A percentile compares a stretch with the other conserved stretches of the same genome.
These are phyloP conservation scores for Dipus sagitta DNA, from an alignment of 2,797 vertebrate species.

Conservation along the genomic window DNA sequence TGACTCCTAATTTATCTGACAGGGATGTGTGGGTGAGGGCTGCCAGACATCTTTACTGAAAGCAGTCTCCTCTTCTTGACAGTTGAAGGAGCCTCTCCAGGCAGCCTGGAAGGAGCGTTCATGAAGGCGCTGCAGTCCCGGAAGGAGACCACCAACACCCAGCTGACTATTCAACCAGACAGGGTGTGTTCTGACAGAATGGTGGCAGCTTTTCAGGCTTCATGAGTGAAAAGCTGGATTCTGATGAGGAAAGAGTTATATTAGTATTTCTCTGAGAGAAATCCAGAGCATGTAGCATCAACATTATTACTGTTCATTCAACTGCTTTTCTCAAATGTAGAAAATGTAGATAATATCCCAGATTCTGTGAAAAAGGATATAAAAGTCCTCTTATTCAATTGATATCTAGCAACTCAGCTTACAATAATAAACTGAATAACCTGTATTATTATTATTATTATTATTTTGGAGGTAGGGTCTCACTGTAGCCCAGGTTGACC, in stretches of 20 bases:
- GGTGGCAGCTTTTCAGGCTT: not conserved
- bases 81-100: too few relatives aligned
- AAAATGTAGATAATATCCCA: too few relatives aligned
- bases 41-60: too few relatives aligned
- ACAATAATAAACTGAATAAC: constrained; percentile 44
- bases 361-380: too few relatives aligned
- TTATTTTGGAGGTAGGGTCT: too few relatives aligned
- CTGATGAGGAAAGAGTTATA: not conserved
- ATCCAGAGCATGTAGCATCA: not conserved
- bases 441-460: constrained; percentile 29
- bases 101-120: too few relatives aligned
- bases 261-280: constrained; percentile 22
- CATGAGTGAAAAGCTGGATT: not conserved
- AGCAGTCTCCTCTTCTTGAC: too few relatives aligned
- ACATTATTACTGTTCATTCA: constrained; percentile 58
- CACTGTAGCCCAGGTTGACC: too few relatives aligned
- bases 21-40: too few relatives aligned
- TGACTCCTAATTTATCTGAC: too few relatives aligned
- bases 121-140: not conserved
- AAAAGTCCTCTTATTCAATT: too few relatives aligned
- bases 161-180: constrained; percentile 58
- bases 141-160: not conserved
- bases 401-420: not conserved
- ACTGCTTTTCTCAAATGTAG: not conserved
- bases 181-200: not conserved